Percentiles rank a stretch among this genome's conserved stretches.
Evolutionary conservation across 2,888 invertebrate genomes (phyloP).

Genomic region (Endotricha flammealis): DNA sequence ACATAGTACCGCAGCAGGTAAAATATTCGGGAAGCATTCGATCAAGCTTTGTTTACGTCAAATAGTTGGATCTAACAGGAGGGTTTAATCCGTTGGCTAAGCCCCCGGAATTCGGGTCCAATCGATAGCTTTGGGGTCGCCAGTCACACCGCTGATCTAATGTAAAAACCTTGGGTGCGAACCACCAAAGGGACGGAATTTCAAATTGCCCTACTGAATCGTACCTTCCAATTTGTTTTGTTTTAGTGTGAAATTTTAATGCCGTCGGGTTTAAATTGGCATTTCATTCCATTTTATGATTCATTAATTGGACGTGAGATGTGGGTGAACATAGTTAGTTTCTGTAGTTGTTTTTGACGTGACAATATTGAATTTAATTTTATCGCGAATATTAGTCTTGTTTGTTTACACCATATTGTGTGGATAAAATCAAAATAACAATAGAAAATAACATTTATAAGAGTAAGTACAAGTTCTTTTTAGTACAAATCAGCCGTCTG

Average conservation of each 20-base stretch:
- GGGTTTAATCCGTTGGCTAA: slow-evolving; percentile 18
- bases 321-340: too few relatives aligned
- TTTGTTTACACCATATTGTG: too few relatives aligned
- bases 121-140: slow-evolving; percentile 12
- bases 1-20: slow-evolving; percentile 9
- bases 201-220: slow-evolving; percentile 3
- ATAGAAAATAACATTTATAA: too few relatives aligned
- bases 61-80: slow-evolving; percentile 24
- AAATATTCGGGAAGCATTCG: slow-evolving; percentile 23
- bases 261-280: neutral
- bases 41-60: slow-evolving; percentile 24
- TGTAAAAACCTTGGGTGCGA: slow-evolving; percentile 4
- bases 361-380: too few relatives aligned
- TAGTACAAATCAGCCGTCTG: too few relatives aligned
- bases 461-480: too few relatives aligned
- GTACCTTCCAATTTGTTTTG: slow-evolving; percentile 2
- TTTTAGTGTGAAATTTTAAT: neutral
- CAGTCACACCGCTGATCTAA: neutral
- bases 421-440: too few relatives aligned
- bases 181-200: slow-evolving; percentile 5
- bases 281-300: neutral
- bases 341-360: too few relatives aligned
- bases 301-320: neutral
- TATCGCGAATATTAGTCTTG: too few relatives aligned
- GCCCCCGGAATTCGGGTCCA: slow-evolving; percentile 20